Conservation (phyloP, 2,113 vertebrate genomes). For the Melospiza melodia region DNA sequence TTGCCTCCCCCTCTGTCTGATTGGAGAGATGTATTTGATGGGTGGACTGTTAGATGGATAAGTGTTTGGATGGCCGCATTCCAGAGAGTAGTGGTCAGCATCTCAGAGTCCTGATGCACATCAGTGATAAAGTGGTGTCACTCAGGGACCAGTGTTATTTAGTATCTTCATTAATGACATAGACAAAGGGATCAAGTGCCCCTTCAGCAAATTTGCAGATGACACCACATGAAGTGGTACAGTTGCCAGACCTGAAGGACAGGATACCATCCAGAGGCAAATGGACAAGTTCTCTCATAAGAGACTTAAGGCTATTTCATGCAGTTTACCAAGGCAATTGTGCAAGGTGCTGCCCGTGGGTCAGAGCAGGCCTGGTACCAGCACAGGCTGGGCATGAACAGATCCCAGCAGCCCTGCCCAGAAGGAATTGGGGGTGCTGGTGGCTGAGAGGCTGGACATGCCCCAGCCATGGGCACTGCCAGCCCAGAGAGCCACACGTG, state of each 20-base stretch:
- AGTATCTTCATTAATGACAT: neutral
- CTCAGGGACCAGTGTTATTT: neutral
- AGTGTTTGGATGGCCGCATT: neutral
- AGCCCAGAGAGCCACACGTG: neutral
- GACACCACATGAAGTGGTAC: too few relatives aligned
- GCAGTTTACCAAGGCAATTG: rapidly evolving
- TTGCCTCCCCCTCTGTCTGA: neutral
- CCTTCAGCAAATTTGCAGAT: neutral
- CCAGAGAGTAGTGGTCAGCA: neutral
- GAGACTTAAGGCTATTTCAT: neutral
- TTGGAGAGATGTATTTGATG: neutral
- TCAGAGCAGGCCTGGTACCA: neutral
- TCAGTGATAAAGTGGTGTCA: neutral
- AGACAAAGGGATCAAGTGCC: neutral
- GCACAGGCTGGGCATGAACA: neutral
- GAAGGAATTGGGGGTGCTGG: neutral
- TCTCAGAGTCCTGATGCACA: neutral
- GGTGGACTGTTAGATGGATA: neutral
- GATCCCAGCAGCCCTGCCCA: neutral
- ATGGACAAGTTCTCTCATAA: neutral
- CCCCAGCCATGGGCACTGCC: neutral
- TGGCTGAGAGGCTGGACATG: neutral
- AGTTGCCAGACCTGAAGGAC: neutral
- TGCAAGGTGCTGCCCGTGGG: neutral
- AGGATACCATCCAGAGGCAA: neutral